Conservation (phyloP, 1,140 invertebrate genomes). For the Heliconius hermathena region DNA sequence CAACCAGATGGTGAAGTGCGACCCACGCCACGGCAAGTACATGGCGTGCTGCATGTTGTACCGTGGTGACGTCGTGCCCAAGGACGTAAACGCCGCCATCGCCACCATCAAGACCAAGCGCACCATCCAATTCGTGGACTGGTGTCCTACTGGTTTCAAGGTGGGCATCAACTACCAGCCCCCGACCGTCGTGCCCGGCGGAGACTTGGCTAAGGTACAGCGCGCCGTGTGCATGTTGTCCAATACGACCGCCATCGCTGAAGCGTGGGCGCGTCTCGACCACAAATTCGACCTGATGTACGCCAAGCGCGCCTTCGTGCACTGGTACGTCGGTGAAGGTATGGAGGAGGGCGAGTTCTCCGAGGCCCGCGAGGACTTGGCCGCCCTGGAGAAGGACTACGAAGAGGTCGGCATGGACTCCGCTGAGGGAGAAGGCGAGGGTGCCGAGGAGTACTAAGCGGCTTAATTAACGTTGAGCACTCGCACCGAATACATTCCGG, state of each 20-base stretch:
- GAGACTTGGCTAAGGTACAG: constrained; percentile 89
- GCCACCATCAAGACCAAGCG: constrained; percentile 92
- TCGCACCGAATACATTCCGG: constrained; percentile 65
- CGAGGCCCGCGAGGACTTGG: constrained; percentile 93
- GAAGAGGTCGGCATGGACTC: constrained; percentile 91
- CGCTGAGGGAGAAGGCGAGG: constrained; percentile 87
- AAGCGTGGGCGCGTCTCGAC: constrained; percentile 90
- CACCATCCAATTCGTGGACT: constrained; percentile 45
- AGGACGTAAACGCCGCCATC: constrained; percentile 84
- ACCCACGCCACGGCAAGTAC: constrained; percentile 94
- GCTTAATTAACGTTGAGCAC: constrained; percentile 42
- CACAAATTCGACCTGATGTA: constrained; percentile 95
- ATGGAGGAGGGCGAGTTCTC: constrained; percentile 95
- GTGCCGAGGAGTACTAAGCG: constrained; percentile 86
- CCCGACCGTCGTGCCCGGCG: constrained; percentile 91
- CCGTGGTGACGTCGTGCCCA: constrained; percentile 85
- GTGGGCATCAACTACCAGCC: constrained; percentile 91
- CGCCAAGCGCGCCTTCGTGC: constrained; percentile 92
- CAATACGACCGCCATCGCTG: constrained; percentile 92
- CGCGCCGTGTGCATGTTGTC: constrained; percentile 89
- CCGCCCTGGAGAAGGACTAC: constrained; percentile 93
- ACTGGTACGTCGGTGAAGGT: constrained; percentile 94
- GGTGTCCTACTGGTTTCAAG: constrained; percentile 82
- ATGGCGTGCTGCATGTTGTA: constrained; percentile 94
- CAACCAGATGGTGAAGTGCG: constrained; percentile 97